phyloP scores from a whole-genome alignment of 53 echinoderm and acorn worm genomes.

The Holothuria scabra region DNA sequence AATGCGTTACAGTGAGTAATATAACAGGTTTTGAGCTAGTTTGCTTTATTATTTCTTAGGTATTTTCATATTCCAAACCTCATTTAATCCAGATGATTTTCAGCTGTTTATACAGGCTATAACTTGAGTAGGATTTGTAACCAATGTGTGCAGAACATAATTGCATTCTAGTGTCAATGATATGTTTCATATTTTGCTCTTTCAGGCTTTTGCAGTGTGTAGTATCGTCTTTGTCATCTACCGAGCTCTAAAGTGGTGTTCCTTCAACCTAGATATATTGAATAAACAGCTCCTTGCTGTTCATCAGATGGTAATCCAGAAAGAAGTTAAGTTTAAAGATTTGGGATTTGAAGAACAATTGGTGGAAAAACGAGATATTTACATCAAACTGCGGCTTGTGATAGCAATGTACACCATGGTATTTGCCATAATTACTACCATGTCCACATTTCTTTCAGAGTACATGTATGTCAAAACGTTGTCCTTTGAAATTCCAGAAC shows the following conservation, averaged over 20 bases:
- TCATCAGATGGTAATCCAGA: slow-evolving; percentile 68
- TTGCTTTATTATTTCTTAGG: too few relatives aligned
- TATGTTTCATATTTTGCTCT: background rate
- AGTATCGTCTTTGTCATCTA: slow-evolving; percentile 96
- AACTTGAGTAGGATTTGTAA: too few relatives aligned
- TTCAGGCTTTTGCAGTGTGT: slow-evolving; percentile 96
- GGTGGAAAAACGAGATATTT: slow-evolving; percentile 84
- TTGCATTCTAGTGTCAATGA: background rate
- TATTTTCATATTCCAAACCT: too few relatives aligned
- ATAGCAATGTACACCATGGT: slow-evolving; percentile 88
- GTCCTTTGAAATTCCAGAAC: slow-evolving; percentile 85
- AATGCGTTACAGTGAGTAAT: too few relatives aligned
- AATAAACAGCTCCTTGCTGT: slow-evolving; percentile 74
- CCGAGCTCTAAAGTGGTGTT: slow-evolving; percentile 94
- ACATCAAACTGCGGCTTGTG: slow-evolving; percentile 79
- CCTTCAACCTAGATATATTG: slow-evolving; percentile 82
- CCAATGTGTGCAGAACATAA: too few relatives aligned
- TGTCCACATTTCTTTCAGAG: slow-evolving; percentile 93
- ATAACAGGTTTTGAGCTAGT: too few relatives aligned
- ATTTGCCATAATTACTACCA: slow-evolving; percentile 90
- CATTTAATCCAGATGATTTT: too few relatives aligned
- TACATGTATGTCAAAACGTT: slow-evolving; percentile 80
- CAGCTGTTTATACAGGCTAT: too few relatives aligned
- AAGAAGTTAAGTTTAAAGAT: slow-evolving; percentile 74
- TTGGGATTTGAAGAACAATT: slow-evolving; percentile 78